Evolutionary conservation across 2,113 vertebrate genomes (phyloP).

Genomic region (Macrotis lagotis): DNA sequence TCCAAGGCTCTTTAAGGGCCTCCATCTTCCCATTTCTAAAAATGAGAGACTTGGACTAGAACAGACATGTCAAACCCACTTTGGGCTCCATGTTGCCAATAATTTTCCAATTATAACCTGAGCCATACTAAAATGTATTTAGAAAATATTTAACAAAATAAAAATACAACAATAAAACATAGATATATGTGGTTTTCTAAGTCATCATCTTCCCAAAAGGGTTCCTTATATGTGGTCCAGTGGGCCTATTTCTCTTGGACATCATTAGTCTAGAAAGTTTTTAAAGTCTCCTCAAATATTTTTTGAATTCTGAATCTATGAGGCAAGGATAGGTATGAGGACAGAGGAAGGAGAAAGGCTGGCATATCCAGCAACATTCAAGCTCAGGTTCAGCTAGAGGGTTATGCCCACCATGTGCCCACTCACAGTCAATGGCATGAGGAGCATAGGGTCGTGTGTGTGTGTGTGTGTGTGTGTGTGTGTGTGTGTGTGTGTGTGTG

Average conservation of each 20-base stretch:
- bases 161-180: not conserved
- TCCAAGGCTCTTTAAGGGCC: not conserved
- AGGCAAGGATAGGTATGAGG: not conserved
- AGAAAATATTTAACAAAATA: not conserved
- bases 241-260: not conserved
- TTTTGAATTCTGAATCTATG: not conserved
- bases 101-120: not conserved
- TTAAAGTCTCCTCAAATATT: not conserved
- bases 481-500: too few relatives aligned
- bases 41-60: not conserved
- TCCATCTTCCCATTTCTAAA: not conserved
- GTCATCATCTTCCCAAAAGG: not conserved
- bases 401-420: not conserved
- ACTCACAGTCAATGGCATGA: not conserved
- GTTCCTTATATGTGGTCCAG: not conserved
- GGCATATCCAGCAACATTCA: not conserved
- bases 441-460: not conserved
- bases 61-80: not conserved
- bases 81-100: not conserved
- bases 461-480: too few relatives aligned
- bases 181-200: not conserved
- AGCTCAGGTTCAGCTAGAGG: not conserved
- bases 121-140: not conserved
- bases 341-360: not conserved
- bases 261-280: not conserved